These are phyloP conservation scores for Rhegmatorhina hoffmannsi DNA, from an alignment of 2,113 vertebrate species.

Conservation along the genomic window DNA sequence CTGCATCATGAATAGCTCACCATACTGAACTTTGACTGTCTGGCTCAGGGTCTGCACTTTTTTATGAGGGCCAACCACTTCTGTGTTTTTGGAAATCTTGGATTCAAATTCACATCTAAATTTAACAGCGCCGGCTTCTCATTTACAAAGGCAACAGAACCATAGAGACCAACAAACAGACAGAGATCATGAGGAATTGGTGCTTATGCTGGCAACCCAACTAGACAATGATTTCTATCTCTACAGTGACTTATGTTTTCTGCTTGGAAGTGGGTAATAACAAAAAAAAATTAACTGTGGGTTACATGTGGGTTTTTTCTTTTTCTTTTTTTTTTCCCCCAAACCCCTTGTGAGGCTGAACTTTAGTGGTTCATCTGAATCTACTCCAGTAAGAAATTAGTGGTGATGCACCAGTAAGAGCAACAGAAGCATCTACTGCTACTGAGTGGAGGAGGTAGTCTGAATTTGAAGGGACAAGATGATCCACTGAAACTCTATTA, in stretches of 20 bases:
- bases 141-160: slow-evolving; percentile 17
- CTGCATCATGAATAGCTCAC: background rate
- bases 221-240: background rate
- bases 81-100: background rate
- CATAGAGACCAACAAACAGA: slow-evolving; percentile 23
- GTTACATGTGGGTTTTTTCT: background rate
- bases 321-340: background rate
- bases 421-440: background rate
- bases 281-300: background rate
- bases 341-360: background rate
- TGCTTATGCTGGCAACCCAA: background rate
- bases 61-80: background rate
- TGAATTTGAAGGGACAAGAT: background rate
- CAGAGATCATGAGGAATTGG: background rate
- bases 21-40: background rate
- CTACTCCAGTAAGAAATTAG: background rate
- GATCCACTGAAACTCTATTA: background rate
- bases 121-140: background rate
- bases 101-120: slow-evolving; percentile 20
- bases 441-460: background rate
- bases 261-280: background rate
- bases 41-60: background rate
- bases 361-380: background rate
- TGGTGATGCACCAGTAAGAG: background rate
- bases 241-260: background rate